Evolutionary conservation across 64 coral and sea anemone species (phyloP).

Genomic region (Pachyseris speciosa): DNA sequence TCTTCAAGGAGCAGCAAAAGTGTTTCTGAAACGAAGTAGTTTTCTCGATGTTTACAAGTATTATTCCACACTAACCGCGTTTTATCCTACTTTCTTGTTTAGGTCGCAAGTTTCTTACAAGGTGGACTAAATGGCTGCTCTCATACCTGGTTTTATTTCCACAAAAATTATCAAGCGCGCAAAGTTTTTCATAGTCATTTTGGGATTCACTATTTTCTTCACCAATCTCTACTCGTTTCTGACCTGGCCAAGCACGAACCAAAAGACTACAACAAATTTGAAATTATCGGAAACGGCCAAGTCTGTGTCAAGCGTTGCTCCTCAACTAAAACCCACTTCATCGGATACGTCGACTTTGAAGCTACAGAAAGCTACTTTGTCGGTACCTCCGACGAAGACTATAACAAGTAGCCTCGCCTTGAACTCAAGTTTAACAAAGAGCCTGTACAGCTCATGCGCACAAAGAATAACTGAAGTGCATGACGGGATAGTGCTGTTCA

Average conservation of each 20-base stretch:
- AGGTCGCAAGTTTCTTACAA: neutral
- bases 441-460: neutral
- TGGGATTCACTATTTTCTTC: neutral
- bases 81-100: neutral
- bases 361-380: neutral
- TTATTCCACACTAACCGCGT: too few species aligned
- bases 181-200: neutral
- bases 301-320: neutral
- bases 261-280: neutral
- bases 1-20: too few species aligned
- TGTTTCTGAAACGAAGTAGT: too few species aligned
- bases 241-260: neutral
- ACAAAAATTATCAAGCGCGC: neutral
- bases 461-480: neutral
- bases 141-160: neutral
- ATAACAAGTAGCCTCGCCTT: neutral
- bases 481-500: neutral
- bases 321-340: neutral
- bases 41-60: neutral
- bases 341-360: neutral
- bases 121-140: neutral
- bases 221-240: neutral
- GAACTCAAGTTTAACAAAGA: neutral
- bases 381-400: neutral
- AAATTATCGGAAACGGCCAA: neutral